Evolutionary conservation across 2,797 vertebrate genomes (phyloP).

Genomic region (Megaceryle alcyon): DNA sequence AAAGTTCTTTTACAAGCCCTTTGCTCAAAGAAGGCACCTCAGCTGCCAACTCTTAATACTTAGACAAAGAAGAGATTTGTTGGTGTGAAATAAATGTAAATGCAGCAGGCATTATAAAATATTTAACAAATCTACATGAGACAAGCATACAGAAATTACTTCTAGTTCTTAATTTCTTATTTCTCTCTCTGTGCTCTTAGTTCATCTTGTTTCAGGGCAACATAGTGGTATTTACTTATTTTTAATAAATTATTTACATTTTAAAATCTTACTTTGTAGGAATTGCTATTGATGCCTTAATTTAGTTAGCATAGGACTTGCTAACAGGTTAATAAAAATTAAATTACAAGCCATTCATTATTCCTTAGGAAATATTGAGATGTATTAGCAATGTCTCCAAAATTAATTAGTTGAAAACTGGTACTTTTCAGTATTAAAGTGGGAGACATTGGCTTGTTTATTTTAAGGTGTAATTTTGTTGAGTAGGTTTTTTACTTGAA

Average conservation of each 20-base stretch:
- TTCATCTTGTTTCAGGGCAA: not conserved
- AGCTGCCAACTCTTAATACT: conserved; percentile 19
- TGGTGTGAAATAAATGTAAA: conserved; percentile 25
- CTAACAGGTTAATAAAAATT: conserved; percentile 67
- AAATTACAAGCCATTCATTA: conserved; percentile 61
- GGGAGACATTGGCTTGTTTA: conserved; percentile 27
- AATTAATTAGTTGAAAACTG: conserved; percentile 63
- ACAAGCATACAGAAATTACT: not conserved
- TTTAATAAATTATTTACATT: conserved; percentile 65
- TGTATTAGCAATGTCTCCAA: conserved; percentile 55
- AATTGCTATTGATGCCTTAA: conserved; percentile 52
- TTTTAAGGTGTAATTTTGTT: conserved; percentile 25
- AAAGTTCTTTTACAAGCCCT: conserved; percentile 24
- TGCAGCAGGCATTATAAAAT: conserved; percentile 9
- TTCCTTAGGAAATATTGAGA: conserved; percentile 66
- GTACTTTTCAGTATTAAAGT: conserved; percentile 56
- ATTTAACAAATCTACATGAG: not conserved
- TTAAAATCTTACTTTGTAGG: conserved; percentile 52
- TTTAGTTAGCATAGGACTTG: conserved; percentile 66
- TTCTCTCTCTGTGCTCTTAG: not conserved
- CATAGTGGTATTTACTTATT: conserved; percentile 44
- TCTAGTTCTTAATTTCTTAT: not conserved
- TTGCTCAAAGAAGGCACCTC: conserved; percentile 40
- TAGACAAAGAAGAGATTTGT: not conserved
- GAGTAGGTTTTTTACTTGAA: not conserved